Evolutionary conservation across 2,113 vertebrate species (phyloP).

Genomic region (Bufo bufo): DNA sequence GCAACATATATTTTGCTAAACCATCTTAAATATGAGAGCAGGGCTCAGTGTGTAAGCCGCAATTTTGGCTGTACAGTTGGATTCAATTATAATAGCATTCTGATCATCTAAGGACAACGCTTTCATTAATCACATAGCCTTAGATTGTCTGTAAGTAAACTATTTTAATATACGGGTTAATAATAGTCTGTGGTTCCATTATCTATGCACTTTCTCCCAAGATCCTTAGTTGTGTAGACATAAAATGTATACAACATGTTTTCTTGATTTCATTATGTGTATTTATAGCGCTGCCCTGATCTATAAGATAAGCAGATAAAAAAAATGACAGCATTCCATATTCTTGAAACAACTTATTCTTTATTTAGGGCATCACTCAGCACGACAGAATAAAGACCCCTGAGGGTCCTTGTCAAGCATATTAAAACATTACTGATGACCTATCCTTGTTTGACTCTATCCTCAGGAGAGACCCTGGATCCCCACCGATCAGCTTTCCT

Average conservation of each 20-base stretch:
- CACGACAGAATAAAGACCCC: too few relatives aligned
- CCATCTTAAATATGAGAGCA: slow-evolving; percentile 3
- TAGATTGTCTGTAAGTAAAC: not conserved
- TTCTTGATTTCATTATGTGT: not conserved
- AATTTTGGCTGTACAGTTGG: slow-evolving; percentile 19
- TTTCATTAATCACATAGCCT: slow-evolving; percentile 25
- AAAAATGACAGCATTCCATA: too few relatives aligned
- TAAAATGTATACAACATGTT: slow-evolving; percentile 22
- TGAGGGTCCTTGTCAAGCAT: too few relatives aligned
- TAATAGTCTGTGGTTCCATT: slow-evolving; percentile 17
- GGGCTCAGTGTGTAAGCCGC: not conserved
- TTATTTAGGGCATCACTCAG: too few relatives aligned
- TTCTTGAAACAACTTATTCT: too few relatives aligned
- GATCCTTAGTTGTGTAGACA: slow-evolving; percentile 2
- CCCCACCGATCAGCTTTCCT: too few relatives aligned
- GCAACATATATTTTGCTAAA: slow-evolving; percentile 44
- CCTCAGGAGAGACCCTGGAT: too few relatives aligned
- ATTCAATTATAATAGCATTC: slow-evolving; percentile 7
- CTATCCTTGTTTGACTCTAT: too few relatives aligned
- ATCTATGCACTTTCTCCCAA: slow-evolving; percentile 7
- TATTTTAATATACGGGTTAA: not conserved
- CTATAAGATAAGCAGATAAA: not conserved
- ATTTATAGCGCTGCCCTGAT: not conserved
- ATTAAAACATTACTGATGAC: too few relatives aligned
- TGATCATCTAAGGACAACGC: slow-evolving; percentile 33